Percentiles rank a stretch among this genome's conserved stretches.
Evolutionary conservation across 2,113 vertebrate species (phyloP).

Genomic region (Syrmaticus mikado): DNA sequence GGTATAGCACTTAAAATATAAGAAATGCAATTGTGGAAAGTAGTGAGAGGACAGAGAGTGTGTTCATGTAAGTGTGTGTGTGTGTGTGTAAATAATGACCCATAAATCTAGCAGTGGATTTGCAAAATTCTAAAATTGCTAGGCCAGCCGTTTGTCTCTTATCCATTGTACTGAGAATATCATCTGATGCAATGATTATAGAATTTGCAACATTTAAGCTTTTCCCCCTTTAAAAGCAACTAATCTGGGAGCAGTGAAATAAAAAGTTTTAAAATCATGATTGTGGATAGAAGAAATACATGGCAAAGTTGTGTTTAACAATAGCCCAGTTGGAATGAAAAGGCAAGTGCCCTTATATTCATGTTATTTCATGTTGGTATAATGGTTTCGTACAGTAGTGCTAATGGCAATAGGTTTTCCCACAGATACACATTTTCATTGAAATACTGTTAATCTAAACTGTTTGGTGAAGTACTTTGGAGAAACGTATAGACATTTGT

Average conservation of each 20-base stretch:
- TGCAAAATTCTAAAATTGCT: neutral
- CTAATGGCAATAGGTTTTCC: neutral
- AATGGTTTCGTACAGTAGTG: too few species aligned
- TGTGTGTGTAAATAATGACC: neutral
- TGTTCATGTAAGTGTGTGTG: accelerated
- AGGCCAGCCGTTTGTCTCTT: accelerated
- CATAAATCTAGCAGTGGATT: neutral
- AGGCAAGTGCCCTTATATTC: neutral
- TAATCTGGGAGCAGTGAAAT: neutral
- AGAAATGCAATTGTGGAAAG: neutral
- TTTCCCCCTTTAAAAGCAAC: neutral
- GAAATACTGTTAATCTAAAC: neutral
- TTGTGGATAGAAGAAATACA: neutral
- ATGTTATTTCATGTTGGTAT: neutral
- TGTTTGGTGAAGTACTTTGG: neutral
- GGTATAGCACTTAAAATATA: neutral
- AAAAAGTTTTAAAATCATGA: neutral
- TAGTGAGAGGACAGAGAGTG: neutral
- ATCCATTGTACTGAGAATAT: neutral
- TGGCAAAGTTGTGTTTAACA: neutral
- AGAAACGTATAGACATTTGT: neutral
- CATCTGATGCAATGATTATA: neutral
- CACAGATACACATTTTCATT: neutral
- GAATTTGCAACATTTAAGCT: neutral
- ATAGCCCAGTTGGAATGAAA: neutral